These are phyloP conservation scores for Pagetopsis macropterus DNA, from an alignment of 2,797 vertebrate species.

Conservation along the genomic window DNA sequence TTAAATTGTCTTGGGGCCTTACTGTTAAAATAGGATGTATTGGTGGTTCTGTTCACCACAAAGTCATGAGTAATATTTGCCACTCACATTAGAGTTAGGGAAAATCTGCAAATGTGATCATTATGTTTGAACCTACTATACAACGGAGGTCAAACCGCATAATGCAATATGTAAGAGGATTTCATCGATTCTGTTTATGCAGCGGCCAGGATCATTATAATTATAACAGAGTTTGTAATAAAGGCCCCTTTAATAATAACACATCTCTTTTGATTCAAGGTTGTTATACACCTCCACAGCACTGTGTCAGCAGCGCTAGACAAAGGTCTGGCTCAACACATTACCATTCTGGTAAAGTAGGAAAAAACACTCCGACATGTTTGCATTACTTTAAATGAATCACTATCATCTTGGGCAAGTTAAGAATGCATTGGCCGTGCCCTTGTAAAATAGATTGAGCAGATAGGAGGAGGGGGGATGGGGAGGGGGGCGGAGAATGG, in stretches of 20 bases:
- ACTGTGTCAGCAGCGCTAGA: too few relatives aligned
- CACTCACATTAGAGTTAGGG: constrained; percentile 20
- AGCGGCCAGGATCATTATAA: constrained; percentile 16
- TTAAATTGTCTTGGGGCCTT: constrained; percentile 43
- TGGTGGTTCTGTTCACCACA: constrained; percentile 52
- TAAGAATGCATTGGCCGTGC: too few relatives aligned
- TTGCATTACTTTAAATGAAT: too few relatives aligned
- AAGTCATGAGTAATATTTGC: constrained; percentile 42
- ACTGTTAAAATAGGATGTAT: constrained; percentile 47
- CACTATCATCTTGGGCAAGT: too few relatives aligned
- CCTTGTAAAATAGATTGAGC: too few relatives aligned
- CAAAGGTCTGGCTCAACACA: too few relatives aligned
- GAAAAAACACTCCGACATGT: too few relatives aligned
- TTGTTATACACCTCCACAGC: neutral
- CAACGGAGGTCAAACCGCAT: constrained; percentile 40
- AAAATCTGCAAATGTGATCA: constrained; percentile 41
- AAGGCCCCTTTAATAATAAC: constrained; percentile 14
- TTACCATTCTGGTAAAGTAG: too few relatives aligned
- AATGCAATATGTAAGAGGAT: constrained; percentile 60
- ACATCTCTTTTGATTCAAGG: neutral
- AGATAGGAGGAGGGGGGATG: too few relatives aligned
- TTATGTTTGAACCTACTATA: constrained; percentile 29
- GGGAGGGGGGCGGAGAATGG: too few relatives aligned
- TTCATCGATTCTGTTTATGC: constrained; percentile 56
- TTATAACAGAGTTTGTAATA: constrained; percentile 41